Base-by-base conservation (phyloP, 2,113 vertebrate species). In the Grus americana region DNA sequence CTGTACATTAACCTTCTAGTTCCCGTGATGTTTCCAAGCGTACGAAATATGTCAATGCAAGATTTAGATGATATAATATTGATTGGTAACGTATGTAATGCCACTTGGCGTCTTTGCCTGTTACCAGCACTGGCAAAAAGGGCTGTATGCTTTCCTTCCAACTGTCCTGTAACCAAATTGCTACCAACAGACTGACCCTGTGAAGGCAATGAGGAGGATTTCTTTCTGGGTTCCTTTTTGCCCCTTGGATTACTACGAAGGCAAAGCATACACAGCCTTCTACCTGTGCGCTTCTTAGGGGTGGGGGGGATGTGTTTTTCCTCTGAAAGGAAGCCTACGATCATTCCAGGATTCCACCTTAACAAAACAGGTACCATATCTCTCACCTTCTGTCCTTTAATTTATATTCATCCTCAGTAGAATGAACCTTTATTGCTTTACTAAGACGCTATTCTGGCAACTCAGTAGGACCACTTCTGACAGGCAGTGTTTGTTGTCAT, bases 301-400 rank as follows among this genome's bases (percentile, higher is more conserved):
- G 3, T 5, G 46, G 32, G 17, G 9, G 11, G 27, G 1, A 27
- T 44, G 30, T 82, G 13, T 44, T 91, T 74, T 75, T 27, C 21
- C 16, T 46, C 42, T 58, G n/a, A 75, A 24, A 67, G 38, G 46
- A 57, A 71, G 2, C 21, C 30, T 46, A 6, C 1, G 2, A 2
- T 74, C 10, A 15, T 74, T 79, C 79, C 47, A 73, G 17, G 4
- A 34, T 76, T 83, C 49, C 19, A 47, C 23, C 30, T 59, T 55
- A 57, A 12, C 65, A 38, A 30, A 63, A 71, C 17, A 26, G n/a
- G 24, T 52, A 19, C 21, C 0, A 0, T 30, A 27, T 47, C n/a
- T 67, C n/a, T 79, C 46, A 44, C 29, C 42, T 38, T 75, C 44
- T 79, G 9, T 67, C 26, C 13, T 68, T 70, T 86, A 52, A 50